These are phyloP conservation scores for Dicyrtoma fusca DNA, from an alignment of 2,888 invertebrate species.

Conservation along the genomic window DNA sequence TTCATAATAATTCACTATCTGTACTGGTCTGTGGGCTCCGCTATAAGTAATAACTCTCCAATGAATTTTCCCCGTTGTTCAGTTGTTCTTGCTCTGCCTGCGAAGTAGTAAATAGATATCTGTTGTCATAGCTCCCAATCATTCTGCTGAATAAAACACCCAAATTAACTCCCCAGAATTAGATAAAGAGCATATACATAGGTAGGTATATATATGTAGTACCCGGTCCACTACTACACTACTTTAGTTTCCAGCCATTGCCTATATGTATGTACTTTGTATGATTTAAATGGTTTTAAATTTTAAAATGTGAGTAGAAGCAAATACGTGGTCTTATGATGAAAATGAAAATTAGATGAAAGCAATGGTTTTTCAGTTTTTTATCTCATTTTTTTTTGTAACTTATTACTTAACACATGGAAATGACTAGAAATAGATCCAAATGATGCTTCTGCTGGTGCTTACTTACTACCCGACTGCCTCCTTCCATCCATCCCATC, in stretches of 20 bases:
- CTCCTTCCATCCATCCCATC: too few species aligned
- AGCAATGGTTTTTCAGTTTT: too few species aligned
- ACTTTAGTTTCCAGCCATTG: not conserved
- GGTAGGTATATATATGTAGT: not conserved
- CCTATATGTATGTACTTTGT: too few species aligned
- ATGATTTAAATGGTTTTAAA: too few species aligned
- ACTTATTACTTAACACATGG: too few species aligned
- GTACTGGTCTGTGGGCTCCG: constrained; percentile 38
- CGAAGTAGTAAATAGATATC: not conserved
- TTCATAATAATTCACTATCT: not conserved
- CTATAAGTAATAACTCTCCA: not conserved
- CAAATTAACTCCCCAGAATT: not conserved
- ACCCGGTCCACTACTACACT: not conserved
- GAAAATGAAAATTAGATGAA: too few species aligned
- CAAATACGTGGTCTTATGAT: too few species aligned
- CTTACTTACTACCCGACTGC: too few species aligned
- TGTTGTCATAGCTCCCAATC: not conserved
- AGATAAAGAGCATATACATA: not conserved
- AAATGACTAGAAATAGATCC: constrained; percentile 12
- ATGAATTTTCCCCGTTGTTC: not conserved
- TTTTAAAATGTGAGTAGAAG: too few species aligned
- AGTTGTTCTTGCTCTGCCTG: not conserved
- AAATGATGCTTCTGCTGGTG: too few species aligned
- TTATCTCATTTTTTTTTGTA: too few species aligned
- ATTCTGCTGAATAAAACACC: not conserved